Evolutionary conservation across 53 echinoderm and acorn worm species (phyloP), one percentile per base, ranked within the genome.

Genomic region (Luidia sarsii): DNA sequence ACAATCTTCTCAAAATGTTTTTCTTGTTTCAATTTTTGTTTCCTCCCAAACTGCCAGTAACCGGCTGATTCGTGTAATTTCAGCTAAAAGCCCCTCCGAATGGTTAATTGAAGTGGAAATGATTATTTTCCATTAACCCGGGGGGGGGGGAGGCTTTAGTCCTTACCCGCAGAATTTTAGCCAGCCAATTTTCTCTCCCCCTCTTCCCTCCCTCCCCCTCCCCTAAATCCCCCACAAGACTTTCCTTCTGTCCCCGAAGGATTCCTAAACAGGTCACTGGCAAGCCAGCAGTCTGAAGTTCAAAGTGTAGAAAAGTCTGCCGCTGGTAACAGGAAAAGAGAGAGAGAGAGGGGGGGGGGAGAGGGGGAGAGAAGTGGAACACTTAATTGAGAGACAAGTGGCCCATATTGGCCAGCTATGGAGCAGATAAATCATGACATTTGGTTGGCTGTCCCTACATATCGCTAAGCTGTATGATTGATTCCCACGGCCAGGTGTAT

Each of bases 321-420:
- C 61, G 10, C 25, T 61, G 34, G 4, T 25, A 7, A 41, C 41
- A 41, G 6, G 6, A 41, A 6, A 41, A n/a, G n/a, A n/a, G 2
- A 0, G 25, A 2, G 7, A 54, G 54, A 15, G 54, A 22, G 3
- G 54, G 27, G 68, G 48, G 28, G 52, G n/a, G 32, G 6, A 55
- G 25, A 55, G 28, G 25, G 18, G 22, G 14, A 21, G 19, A 39
- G 60, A 75, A 75, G 45, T 75, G 36, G 75, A 75, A 75, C 75
- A 75, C 59, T 75, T 75, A 75, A 75, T 75, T 75, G 75, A 75
- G 60, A 75, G 75, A 75, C 75, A 75, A 75, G 75, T 75, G 75
- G 39, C 59, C 75, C 60, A 59, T 75, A 75, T 75, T 75, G 75
- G 30, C 75, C 73, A 73, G 55, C 56, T 73, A 73, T 73, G 73